These are phyloP conservation scores for Incurvaria masculella DNA, from an alignment of 2,888 invertebrate genomes.

Conservation along the genomic window DNA sequence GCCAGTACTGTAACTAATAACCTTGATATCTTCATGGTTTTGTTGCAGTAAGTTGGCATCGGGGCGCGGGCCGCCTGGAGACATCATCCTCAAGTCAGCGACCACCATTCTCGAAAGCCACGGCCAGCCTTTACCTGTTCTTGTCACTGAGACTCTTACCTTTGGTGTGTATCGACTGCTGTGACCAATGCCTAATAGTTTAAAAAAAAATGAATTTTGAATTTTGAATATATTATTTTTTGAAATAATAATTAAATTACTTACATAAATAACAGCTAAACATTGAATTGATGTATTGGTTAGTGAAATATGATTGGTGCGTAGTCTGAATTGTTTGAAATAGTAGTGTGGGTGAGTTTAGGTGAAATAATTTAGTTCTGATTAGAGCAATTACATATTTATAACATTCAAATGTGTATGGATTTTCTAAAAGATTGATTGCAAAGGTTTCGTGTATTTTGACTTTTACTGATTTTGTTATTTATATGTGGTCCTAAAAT, in stretches of 20 bases:
- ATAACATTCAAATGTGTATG: too few species aligned
- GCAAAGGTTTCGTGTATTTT: too few species aligned
- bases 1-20: conserved; percentile 16
- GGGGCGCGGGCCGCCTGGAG: conserved; percentile 44
- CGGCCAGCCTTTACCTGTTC: conserved; percentile 79
- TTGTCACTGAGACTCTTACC: conserved; percentile 85
- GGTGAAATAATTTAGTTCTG: background rate
- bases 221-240: background rate
- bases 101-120: conserved; percentile 74
- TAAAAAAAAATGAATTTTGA: background rate
- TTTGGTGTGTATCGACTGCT: conserved; percentile 71
- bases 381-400: too few species aligned
- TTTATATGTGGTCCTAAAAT: too few species aligned
- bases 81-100: conserved; percentile 73
- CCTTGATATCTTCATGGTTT: background rate
- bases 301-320: background rate
- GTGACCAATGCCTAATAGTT: background rate
- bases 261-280: background rate
- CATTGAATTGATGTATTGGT: too few species aligned
- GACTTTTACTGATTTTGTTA: too few species aligned
- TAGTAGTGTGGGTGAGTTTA: too few species aligned
- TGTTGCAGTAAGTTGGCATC: conserved; percentile 17
- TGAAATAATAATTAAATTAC: background rate
- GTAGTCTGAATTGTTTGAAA: too few species aligned
- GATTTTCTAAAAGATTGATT: too few species aligned